A percentile compares a stretch with the other conserved stretches of the same genome.
These are phyloP conservation scores for Ciconia stormi DNA, from an alignment of 2,113 vertebrate genomes.

Conservation along the genomic window DNA sequence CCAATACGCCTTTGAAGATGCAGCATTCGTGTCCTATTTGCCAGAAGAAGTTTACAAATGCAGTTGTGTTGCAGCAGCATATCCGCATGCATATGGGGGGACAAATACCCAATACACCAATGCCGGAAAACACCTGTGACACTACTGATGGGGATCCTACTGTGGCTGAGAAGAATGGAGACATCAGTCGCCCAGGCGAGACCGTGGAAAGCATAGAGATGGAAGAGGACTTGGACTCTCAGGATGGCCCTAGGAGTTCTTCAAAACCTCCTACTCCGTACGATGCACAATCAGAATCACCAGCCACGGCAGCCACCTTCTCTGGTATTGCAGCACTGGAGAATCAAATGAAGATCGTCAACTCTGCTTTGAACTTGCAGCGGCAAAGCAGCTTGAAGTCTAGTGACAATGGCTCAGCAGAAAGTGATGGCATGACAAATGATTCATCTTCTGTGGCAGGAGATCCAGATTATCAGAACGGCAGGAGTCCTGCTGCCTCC, in stretches of 20 bases:
- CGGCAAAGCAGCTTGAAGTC: conserved; percentile 86
- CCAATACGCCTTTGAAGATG: conserved; percentile 87
- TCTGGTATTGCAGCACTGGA: conserved; percentile 75
- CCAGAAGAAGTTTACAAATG: conserved; percentile 98
- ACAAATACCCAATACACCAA: conserved; percentile 91
- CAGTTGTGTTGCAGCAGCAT: conserved; percentile 94
- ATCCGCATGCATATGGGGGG: conserved; percentile 99
- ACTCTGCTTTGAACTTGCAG: conserved; percentile 79
- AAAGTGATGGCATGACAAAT: conserved; percentile 85
- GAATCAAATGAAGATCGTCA: conserved; percentile 80
- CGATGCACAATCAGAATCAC: conserved; percentile 60
- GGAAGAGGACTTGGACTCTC: conserved; percentile 74
- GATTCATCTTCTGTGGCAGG: conserved; percentile 74
- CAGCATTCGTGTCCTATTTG: conserved; percentile 98
- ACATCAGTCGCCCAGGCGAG: conserved; percentile 59
- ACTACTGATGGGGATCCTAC: conserved; percentile 70
- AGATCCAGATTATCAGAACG: conserved; percentile 85
- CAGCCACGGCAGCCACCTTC: conserved; percentile 57
- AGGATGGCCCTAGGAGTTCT: conserved; percentile 68
- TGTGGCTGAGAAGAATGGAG: conserved; percentile 71
- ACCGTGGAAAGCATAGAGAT: conserved; percentile 73
- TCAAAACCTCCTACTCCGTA: conserved; percentile 53
- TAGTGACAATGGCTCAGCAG: conserved; percentile 74
- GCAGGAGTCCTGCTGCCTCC: conserved; percentile 81
- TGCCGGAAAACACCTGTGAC: conserved; percentile 83